phyloP scores from a whole-genome alignment of 2,113 vertebrate species.

The Phasianus colchicus region DNA sequence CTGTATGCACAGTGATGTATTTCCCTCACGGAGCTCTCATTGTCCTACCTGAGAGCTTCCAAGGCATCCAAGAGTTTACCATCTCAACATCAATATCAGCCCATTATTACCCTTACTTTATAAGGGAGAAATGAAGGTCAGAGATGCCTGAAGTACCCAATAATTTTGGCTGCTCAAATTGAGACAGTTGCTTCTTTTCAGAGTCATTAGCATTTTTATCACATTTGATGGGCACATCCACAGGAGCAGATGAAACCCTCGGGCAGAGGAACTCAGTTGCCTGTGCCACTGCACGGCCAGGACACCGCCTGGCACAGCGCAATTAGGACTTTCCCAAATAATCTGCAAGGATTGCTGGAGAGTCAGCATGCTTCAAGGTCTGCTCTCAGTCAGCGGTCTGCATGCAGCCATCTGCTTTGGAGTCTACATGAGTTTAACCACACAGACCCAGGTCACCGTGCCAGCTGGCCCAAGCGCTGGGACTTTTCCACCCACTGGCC shows the following conservation, averaged over 20 bases:
- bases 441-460: accelerated
- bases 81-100: background rate
- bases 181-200: background rate
- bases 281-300: accelerated
- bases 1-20: background rate
- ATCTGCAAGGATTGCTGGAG: background rate
- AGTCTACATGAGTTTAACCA: background rate
- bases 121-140: background rate
- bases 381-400: background rate
- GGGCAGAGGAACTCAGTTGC: background rate
- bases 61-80: background rate
- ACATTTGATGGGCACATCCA: background rate
- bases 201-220: background rate
- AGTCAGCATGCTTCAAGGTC: background rate
- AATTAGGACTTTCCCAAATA: background rate
- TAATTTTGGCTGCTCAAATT: background rate
- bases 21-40: background rate
- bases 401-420: background rate
- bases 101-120: background rate
- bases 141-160: background rate
- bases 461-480: accelerated
- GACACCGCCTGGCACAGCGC: accelerated
- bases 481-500: accelerated
- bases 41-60: background rate
- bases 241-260: background rate